Base-by-base conservation (phyloP, 2,797 vertebrate genomes). In the Scolopax bukidnonensis region DNA sequence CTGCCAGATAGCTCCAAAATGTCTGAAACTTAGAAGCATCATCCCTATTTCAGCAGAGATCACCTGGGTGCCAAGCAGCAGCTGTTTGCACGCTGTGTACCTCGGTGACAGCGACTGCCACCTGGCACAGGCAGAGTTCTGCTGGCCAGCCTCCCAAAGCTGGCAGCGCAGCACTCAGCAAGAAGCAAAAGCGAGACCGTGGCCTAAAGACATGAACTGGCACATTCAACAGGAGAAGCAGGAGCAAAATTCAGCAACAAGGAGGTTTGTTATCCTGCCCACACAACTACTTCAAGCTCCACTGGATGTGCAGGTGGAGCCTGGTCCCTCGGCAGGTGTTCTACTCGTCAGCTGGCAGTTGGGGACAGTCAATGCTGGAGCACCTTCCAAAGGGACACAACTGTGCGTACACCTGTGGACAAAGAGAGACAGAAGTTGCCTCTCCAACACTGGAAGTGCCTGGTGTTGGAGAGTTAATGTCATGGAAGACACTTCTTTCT, bases 61-160 rank as follows among this genome's bases (percentile, higher is more conserved):
- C 91, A 95, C 95, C 57, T 99, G 98, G 98, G 97, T 98, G 88
- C 97, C 98, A 93, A 98, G 98, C 97, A 99, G 98, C 93, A 98
- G 97, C 97, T 98, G 98, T 64, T 97, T 98, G 94, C 98, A 98
- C 85, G 90, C 98, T 75, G 98, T 98, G 89, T 98, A 98, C 95
- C 98, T 99, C 91, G 98, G 98, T 36, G 98, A 98, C 77, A 98
- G 97, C 90, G 97, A 98, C 97, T 97, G 97, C 16, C 96, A 98
- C 81, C 95, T 98, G 89, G 98, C 98, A 56, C 98, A 98, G 96
- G 96, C 98, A 19, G 98, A 98, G 32, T 97, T 98, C 92, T 98
- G 96, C 96, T 97, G 98, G 53, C 33, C n/a, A 41, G 4, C 65
- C 47, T n/a, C 33, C 40, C 57, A 78, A 19, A 70, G 28, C 47